A percentile compares a stretch with the other conserved stretches of the same genome.
Conservation (phyloP, 2,888 invertebrate species). For the Lycia hirtaria region DNA sequence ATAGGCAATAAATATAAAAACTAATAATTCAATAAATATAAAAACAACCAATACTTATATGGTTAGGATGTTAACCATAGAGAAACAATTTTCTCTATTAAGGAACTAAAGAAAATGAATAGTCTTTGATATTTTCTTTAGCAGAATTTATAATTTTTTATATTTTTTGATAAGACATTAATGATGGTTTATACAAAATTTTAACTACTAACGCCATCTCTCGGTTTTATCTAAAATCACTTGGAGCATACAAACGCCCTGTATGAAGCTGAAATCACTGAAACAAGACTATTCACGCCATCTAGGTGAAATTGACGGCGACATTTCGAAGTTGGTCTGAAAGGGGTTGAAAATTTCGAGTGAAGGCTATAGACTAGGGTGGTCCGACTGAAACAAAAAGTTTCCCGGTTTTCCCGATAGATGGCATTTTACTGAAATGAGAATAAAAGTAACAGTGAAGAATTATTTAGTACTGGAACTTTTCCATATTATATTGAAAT, state of each 20-base stretch:
- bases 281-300: conserved; percentile 22
- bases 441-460: too few relatives aligned
- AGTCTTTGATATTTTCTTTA: too few relatives aligned
- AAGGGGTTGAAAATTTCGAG: neutral
- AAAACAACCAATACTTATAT: too few relatives aligned
- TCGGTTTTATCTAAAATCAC: neutral
- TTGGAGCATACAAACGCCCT: conserved; percentile 13
- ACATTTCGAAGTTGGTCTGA: neutral
- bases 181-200: neutral
- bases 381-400: neutral
- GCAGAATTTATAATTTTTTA: too few relatives aligned
- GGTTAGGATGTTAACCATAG: too few relatives aligned
- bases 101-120: too few relatives aligned
- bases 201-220: conserved; percentile 30
- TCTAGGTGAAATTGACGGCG: conserved; percentile 2
- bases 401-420: conserved; percentile 5
- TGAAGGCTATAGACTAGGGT: neutral
- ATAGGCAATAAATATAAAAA: too few relatives aligned
- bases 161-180: neutral
- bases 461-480: too few relatives aligned
- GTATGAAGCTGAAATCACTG: conserved; percentile 5
- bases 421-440: neutral
- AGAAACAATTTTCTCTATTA: too few relatives aligned
- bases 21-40: too few relatives aligned
- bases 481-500: too few relatives aligned